Evolutionary conservation across 2,113 vertebrate species (phyloP).

Genomic region (Microcebus griseorufus): DNA sequence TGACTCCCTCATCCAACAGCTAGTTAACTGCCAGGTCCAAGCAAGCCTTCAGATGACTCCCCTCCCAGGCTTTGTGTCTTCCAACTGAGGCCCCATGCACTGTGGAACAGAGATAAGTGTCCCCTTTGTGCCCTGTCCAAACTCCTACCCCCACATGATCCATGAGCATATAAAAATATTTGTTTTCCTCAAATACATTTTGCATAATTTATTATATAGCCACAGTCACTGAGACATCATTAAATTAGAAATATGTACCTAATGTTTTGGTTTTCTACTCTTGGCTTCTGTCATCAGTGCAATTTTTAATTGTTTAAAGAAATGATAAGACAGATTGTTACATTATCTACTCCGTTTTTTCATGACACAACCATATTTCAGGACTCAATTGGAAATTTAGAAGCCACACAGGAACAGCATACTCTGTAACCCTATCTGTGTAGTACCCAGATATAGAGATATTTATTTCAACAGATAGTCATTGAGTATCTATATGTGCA

Average conservation of each 20-base stretch:
- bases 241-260: background rate
- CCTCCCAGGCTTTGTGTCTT: background rate
- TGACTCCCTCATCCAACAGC: background rate
- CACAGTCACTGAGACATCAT: background rate
- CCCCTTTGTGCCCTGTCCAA: background rate
- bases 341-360: background rate
- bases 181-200: slow-evolving; percentile 7
- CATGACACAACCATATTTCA: background rate
- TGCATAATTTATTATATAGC: background rate
- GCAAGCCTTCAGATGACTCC: background rate
- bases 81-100: background rate
- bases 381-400: background rate
- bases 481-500: background rate
- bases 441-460: background rate
- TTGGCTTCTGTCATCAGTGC: background rate
- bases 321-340: background rate
- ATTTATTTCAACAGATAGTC: background rate
- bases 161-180: background rate
- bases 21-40: background rate
- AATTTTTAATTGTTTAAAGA: background rate
- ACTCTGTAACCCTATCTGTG: background rate
- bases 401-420: background rate
- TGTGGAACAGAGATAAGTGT: background rate
- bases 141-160: background rate
- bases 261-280: background rate